Base-by-base conservation (phyloP, 2,888 invertebrate genomes). In the Clistopyga incitator region DNA sequence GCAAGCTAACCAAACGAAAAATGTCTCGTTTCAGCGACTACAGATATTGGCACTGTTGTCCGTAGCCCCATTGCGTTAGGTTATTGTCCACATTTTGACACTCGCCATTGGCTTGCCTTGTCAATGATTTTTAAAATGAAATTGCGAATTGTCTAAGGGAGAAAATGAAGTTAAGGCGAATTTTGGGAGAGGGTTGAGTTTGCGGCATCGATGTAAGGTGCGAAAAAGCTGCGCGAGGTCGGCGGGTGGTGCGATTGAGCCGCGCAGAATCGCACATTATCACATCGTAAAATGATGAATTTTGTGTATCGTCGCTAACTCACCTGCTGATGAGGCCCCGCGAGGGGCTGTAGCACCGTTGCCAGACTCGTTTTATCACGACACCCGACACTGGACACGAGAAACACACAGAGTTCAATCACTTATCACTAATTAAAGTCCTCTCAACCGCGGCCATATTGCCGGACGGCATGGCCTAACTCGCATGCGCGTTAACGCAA, bases 351-450 rank as follows among this genome's bases (percentile, higher is more conserved):
- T 59, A 25, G 29, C 56, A 72, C 54, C 34, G 70, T 79, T 82
- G 74, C 81, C 84, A 87, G 81, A 54, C 70, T 81, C 52, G 52
- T 20, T 74, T 80, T 76, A 84, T 84, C 78, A 82, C 78, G 68
- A 78, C 84, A 77, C 78, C 84, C 84, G 82, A 84, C 87, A 88
- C 89, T 79, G 77, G 79, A 84, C 81, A 81, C 52, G 79, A 83
- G 42, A 84, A 86, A 89, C 88, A 86, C 88, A 86, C 88, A 78
- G 65, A 82, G 85, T 85, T 84, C 82, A 86, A 85, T 88, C 89
- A 90, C 90, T 91, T 89, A 88, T 90, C 91, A 90, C 90, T 88
- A 86, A 89, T 88, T 89, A 88, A 89, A 88, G 87, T 84, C 86
- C 88, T 88, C 86, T 74, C 88, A 84, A 86, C 84, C 86, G 88